Conservation (phyloP, 2,888 invertebrate genomes). For the Micoletzkya japonica region DNA sequence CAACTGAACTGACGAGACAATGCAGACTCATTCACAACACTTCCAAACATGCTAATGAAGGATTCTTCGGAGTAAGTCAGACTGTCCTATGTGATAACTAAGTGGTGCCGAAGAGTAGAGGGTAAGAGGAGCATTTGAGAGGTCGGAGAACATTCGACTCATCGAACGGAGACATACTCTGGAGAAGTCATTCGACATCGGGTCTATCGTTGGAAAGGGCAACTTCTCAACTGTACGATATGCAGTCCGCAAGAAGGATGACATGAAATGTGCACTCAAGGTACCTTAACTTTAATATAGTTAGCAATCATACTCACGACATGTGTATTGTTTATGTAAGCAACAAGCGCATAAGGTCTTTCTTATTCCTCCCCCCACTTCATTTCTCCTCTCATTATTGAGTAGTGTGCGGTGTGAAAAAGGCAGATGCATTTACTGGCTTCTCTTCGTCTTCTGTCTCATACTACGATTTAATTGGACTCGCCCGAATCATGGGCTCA, state of each 20-base stretch:
- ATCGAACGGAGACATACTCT: conserved; percentile 36
- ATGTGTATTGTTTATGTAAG: too few species aligned
- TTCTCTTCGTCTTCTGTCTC: too few species aligned
- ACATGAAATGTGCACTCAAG: conserved; percentile 47
- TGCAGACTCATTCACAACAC: conserved; percentile 49
- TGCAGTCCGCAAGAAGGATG: conserved; percentile 38
- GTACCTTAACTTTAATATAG: conserved; percentile 25
- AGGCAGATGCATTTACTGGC: too few species aligned
- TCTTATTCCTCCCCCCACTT: too few species aligned
- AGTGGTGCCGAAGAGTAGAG: not conserved
- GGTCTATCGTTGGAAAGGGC: conserved; percentile 45
- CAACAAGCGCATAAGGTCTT: too few species aligned
- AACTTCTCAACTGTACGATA: conserved; percentile 36
- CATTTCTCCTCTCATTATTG: too few species aligned
- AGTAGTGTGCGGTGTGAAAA: too few species aligned
- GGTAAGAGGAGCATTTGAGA: conserved; percentile 20
- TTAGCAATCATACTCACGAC: too few species aligned
- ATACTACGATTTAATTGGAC: too few species aligned
- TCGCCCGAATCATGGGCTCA: too few species aligned
- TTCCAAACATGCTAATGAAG: conserved; percentile 49
- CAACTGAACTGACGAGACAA: conserved; percentile 30
- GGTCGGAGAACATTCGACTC: conserved; percentile 35
- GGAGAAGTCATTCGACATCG: conserved; percentile 47
- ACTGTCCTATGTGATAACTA: not conserved
- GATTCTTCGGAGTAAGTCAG: conserved; percentile 46